Evolutionary conservation across 2,888 invertebrate species (phyloP), one percentile per base, ranked within the genome.

Genomic region (Teinopalpus imperialis): DNA sequence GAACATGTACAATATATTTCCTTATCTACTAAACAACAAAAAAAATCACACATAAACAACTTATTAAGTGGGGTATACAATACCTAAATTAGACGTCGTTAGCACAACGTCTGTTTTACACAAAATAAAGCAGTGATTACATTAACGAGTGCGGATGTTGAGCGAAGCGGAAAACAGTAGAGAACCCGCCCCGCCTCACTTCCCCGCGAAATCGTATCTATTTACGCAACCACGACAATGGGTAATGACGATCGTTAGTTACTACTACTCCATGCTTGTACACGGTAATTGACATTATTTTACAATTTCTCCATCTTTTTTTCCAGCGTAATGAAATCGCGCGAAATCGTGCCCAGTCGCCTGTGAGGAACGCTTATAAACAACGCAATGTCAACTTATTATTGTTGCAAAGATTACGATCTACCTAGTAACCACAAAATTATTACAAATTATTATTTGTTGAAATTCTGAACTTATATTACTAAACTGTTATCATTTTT

Each of bases 281-380:
- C 69, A 69, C 68, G 63, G 82, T 86, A 86, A 87, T 88, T 87
- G 86, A 79, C 80, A 83, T 87, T 81, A 85, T 85, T 86, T 86
- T 85, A 72, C 85, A 83, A 85, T 86, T 85, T 86, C 82, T 76
- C 69, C 59, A 64, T 67, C 55, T 65, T 73, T 63, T 75, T 53
- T 57, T 70, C 61, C 62, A 66, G 66, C 62, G 60, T 80, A 83
- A 85, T 82, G 74, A 81, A 85, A 78, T 77, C 69, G 75, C 67
- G 58, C 55, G 53, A 59, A 70, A 66, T 69, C 66, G 73, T 74
- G 81, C 71, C 72, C 73, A 68, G 69, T 69, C 69, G 71, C 60
- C 73, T 74, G 75, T 66, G 54, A 52, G 43, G 18, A 23, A 12
- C 41, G 48, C 36, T 31, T 43, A 48, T 48, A 47, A 45, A 42